Conservation (phyloP, 2,113 vertebrate species). For the Oreochromis aureus region DNA sequence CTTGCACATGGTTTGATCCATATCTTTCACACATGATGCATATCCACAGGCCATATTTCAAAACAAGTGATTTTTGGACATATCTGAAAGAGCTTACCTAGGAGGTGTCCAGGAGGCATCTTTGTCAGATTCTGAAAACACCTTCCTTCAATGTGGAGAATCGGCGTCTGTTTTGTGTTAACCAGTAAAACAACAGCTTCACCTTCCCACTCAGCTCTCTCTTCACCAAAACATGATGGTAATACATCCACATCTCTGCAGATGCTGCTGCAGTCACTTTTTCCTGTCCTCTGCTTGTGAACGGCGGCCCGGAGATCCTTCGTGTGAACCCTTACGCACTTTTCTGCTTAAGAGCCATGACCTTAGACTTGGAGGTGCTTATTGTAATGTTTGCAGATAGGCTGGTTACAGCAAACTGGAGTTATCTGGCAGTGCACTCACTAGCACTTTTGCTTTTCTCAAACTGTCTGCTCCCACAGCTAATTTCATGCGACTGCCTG, state of each 20-base stretch:
- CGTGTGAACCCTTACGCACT: background rate
- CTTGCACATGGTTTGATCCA: background rate
- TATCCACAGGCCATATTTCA: background rate
- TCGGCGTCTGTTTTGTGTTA: background rate
- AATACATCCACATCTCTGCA: background rate
- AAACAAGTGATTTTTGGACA: background rate
- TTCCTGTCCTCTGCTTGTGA: background rate
- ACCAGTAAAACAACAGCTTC: background rate
- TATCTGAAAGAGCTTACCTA: rapidly evolving
- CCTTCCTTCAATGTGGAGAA: background rate
- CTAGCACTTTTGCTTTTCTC: background rate
- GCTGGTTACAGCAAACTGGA: background rate
- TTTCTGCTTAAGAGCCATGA: background rate
- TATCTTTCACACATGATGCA: background rate
- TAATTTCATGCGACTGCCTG: background rate
- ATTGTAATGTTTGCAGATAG: background rate
- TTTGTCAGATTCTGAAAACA: background rate
- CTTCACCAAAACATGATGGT: background rate
- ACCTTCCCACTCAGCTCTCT: background rate
- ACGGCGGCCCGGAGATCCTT: background rate
- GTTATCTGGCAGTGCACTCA: background rate
- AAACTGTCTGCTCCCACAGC: background rate
- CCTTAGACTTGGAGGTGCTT: background rate
- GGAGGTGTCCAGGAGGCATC: background rate
- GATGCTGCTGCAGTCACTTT: background rate